Conservation (phyloP, 2,888 invertebrate species). For the Mesochorus sp. region DNA sequence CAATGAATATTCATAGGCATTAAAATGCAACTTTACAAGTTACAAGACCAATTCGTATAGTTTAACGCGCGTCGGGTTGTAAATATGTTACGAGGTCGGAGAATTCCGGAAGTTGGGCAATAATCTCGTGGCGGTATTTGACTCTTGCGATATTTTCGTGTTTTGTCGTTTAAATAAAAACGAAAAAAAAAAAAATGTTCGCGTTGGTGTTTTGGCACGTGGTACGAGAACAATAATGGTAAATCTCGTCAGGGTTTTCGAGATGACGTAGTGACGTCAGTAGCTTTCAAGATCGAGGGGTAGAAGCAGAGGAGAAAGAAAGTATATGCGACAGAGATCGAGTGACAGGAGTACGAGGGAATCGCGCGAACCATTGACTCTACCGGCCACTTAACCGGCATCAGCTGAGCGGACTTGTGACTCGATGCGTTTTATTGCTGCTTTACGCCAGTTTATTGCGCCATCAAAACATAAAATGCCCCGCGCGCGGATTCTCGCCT, state of each 20-base stretch:
- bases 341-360: conserved; percentile 69
- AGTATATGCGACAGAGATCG: conserved; percentile 56
- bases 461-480: conserved; percentile 82
- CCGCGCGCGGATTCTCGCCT: conserved; percentile 58
- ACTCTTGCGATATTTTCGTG: not conserved
- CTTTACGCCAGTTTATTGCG: conserved; percentile 82
- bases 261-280: conserved; percentile 44
- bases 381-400: conserved; percentile 80
- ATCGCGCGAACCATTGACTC: conserved; percentile 56
- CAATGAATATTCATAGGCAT: conserved; percentile 43
- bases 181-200: too few relatives aligned
- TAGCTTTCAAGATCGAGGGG: conserved; percentile 41
- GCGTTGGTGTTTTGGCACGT: conserved; percentile 30
- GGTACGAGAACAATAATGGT: conserved; percentile 12
- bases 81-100: conserved; percentile 37
- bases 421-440: conserved; percentile 82
- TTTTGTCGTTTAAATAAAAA: conserved; percentile 13
- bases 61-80: conserved; percentile 8
- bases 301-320: conserved; percentile 15
- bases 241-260: not conserved
- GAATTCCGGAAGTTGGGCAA: conserved; percentile 26
- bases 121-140: conserved; percentile 15
- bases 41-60: conserved; percentile 9
- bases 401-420: conserved; percentile 81
- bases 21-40: conserved; percentile 1